Conservation (phyloP, 2,797 vertebrate genomes). For the Sebastolobus alascanus region DNA sequence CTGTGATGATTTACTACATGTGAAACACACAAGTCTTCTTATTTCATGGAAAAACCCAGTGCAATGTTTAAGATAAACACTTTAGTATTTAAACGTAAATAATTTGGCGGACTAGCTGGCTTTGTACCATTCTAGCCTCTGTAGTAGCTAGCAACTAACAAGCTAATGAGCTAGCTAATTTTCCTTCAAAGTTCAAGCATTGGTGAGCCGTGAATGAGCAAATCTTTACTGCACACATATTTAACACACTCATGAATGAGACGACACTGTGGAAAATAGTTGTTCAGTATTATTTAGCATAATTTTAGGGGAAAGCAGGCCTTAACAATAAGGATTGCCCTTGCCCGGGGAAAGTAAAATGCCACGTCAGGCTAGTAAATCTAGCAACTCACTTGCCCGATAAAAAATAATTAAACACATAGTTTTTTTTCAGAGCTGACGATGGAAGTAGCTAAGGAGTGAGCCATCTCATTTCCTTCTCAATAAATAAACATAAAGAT, state of each 20-base stretch:
- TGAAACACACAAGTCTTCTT: not conserved
- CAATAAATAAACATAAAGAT: too few species aligned
- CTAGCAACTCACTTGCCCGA: too few species aligned
- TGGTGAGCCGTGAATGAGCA: not conserved
- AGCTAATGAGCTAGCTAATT: not conserved
- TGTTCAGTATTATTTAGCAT: not conserved
- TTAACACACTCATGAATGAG: not conserved
- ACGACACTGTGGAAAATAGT: not conserved
- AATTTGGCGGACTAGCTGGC: not conserved
- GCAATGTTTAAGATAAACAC: not conserved
- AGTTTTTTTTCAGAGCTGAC: too few species aligned
- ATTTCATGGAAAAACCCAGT: not conserved
- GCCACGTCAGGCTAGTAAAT: too few species aligned
- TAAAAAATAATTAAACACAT: too few species aligned
- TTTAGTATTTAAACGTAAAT: not conserved
- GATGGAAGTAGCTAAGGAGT: too few species aligned
- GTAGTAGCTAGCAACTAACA: not conserved
- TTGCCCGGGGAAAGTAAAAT: too few species aligned
- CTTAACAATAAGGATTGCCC: too few species aligned
- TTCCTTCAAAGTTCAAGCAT: not conserved
- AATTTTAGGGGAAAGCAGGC: not conserved
- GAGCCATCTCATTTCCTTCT: too few species aligned
- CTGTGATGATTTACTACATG: not conserved
- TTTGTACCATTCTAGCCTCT: not conserved
- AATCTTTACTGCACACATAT: not conserved